Conservation (phyloP, 2,113 vertebrate genomes). For the Hyla sarda region DNA sequence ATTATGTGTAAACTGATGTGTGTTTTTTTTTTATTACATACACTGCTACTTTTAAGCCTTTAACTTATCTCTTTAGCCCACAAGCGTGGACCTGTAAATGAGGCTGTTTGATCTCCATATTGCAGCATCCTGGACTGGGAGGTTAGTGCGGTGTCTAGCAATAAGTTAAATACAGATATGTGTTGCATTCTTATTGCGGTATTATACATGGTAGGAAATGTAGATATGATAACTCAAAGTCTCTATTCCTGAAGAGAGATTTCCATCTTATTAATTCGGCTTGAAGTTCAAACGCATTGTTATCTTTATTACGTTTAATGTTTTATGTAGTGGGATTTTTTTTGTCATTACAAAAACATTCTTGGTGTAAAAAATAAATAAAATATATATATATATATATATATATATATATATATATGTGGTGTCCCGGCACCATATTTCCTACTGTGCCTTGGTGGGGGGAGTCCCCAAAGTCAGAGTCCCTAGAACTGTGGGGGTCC, state of each 20-base stretch:
- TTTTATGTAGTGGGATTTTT: not conserved
- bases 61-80: slow-evolving; percentile 1
- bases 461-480: too few relatives aligned
- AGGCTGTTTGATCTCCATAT: slow-evolving; percentile 22
- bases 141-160: not conserved
- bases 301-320: slow-evolving; percentile 1
- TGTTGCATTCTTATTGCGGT: not conserved
- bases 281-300: slow-evolving; percentile 47
- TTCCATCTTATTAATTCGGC: slow-evolving; percentile 3
- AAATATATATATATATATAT: too few relatives aligned
- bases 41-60: not conserved
- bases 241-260: not conserved
- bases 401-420: too few relatives aligned
- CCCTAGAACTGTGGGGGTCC: too few relatives aligned
- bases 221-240: not conserved
- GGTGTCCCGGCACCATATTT: not conserved
- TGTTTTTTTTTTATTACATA: not conserved
- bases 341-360: not conserved
- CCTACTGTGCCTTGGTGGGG: too few relatives aligned
- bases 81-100: not conserved
- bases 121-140: not conserved
- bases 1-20: not conserved
- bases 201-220: not conserved
- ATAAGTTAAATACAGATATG: not conserved
- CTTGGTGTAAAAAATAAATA: too few relatives aligned